These are phyloP conservation scores for Apodemia zela DNA, from an alignment of 2,888 invertebrate genomes.

Conservation along the genomic window DNA sequence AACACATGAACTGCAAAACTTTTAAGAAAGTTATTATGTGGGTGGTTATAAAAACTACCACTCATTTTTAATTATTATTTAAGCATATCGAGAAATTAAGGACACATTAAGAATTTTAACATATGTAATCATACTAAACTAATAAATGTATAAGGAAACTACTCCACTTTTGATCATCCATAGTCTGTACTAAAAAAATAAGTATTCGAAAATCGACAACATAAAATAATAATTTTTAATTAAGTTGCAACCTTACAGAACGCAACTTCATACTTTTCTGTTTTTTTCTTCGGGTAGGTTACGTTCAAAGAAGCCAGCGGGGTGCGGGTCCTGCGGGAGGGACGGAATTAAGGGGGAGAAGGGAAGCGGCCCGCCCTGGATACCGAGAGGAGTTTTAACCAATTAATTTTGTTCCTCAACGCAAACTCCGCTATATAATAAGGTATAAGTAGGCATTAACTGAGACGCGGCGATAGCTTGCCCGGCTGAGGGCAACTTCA, in stretches of 20 bases:
- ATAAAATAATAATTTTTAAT: conserved; percentile 47
- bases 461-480: conserved; percentile 77
- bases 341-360: conserved; percentile 69
- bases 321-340: conserved; percentile 50
- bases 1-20: too few species aligned
- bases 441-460: conserved; percentile 81
- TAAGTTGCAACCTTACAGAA: conserved; percentile 67
- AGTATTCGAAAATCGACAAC: too few species aligned
- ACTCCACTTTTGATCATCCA: too few species aligned
- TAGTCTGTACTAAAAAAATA: too few species aligned
- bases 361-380: conserved; percentile 73
- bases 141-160: too few species aligned
- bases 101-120: too few species aligned
- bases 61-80: too few species aligned
- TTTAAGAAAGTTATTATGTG: too few species aligned
- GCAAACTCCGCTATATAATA: conserved; percentile 81
- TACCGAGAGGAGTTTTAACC: conserved; percentile 82
- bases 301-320: conserved; percentile 79
- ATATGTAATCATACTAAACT: too few species aligned
- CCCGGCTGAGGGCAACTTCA: conserved; percentile 63
- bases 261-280: conserved; percentile 77
- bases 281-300: conserved; percentile 81
- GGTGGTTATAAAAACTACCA: too few species aligned
- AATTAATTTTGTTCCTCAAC: conserved; percentile 82
- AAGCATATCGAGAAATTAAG: too few species aligned